A percentile compares a stretch with the other conserved stretches of the same genome.
Evolutionary conservation across 2,888 invertebrate species (phyloP).

Genomic region (Crepidodera aurea): DNA sequence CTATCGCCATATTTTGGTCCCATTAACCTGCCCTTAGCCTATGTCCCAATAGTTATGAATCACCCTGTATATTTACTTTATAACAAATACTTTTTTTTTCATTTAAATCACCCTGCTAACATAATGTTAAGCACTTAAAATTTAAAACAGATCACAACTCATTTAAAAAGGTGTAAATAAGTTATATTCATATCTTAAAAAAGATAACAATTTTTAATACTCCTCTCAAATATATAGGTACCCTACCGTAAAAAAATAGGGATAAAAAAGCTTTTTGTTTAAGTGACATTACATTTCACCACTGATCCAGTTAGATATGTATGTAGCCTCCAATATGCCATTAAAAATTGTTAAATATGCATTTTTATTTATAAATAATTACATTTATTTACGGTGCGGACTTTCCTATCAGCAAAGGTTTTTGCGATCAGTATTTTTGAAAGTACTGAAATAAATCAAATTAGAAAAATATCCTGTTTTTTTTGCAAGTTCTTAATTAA

Average conservation of each 20-base stretch:
- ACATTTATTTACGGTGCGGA: no score
- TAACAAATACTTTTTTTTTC: no score
- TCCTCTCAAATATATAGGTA: not conserved
- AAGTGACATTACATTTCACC: slow-evolving; percentile 8
- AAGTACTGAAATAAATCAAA: no score
- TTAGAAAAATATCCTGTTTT: no score
- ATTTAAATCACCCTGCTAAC: slow-evolving; percentile 6
- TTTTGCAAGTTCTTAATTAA: no score
- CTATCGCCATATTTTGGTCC: no score
- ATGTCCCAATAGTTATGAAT: no score
- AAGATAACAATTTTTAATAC: not conserved
- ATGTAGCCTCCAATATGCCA: not conserved
- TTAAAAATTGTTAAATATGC: not conserved
- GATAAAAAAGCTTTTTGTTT: not conserved
- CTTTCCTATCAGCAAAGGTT: no score
- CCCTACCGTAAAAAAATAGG: not conserved
- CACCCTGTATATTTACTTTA: no score
- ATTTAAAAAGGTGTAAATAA: not conserved
- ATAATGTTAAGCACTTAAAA: slow-evolving; percentile 3
- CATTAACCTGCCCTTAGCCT: no score
- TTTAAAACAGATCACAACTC: slow-evolving; percentile 7
- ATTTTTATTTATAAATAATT: no score
- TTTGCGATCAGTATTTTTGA: no score
- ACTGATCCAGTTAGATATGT: slow-evolving; percentile 4
- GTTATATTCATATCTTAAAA: not conserved